Conservation (phyloP, 2,888 invertebrate species). For the Lissonota sp. region DNA sequence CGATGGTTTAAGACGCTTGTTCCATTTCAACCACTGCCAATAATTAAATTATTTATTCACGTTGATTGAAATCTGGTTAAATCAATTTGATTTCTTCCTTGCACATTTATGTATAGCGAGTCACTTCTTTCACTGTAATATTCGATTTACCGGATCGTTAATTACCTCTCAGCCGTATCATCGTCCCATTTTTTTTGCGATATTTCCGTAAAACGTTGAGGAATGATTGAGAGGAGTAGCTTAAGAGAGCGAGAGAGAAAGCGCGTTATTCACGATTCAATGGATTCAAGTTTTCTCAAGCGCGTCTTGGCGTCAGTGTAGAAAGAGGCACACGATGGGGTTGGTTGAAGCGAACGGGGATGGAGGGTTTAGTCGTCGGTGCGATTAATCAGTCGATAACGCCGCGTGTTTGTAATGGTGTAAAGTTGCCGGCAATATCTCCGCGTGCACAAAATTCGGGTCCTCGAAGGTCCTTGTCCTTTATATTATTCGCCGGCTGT, state of each 20-base stretch:
- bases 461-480: slow-evolving; percentile 44
- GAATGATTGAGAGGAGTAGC: slow-evolving; percentile 42
- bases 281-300: slow-evolving; percentile 50
- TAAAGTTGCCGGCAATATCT: slow-evolving; percentile 36
- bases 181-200: slow-evolving; percentile 19
- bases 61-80: too few species aligned
- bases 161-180: not conserved
- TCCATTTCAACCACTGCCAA: too few species aligned
- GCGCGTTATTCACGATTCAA: slow-evolving; percentile 57
- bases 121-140: too few species aligned
- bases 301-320: not conserved
- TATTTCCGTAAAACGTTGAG: slow-evolving; percentile 16
- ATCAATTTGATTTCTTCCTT: too few species aligned
- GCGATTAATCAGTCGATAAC: slow-evolving; percentile 63
- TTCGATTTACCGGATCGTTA: not conserved
- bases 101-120: too few species aligned
- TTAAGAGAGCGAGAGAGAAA: slow-evolving; percentile 13
- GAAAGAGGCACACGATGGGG: not conserved
- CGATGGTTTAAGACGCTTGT: too few species aligned
- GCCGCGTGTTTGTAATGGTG: slow-evolving; percentile 60
- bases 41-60: too few species aligned
- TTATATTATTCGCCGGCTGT: slow-evolving; percentile 3
- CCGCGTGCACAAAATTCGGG: too few species aligned
- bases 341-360: not conserved
- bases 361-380: slow-evolving; percentile 37